Evolutionary conservation across 2,113 vertebrate species (phyloP), one percentile per base, ranked within the genome.

Genomic region (Chunga burmeisteri): DNA sequence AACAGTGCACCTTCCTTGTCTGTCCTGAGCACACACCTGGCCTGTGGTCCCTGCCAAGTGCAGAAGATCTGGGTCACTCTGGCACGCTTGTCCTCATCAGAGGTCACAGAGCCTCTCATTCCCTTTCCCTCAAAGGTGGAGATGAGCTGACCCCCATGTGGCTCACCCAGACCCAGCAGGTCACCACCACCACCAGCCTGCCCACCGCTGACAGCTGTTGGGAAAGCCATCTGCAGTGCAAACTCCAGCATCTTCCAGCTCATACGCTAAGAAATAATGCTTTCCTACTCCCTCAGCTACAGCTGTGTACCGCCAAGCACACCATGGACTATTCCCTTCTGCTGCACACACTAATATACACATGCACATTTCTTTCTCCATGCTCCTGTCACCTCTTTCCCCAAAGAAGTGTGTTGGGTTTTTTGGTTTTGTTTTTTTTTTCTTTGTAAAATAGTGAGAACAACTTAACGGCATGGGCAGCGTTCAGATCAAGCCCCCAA

Each of bases 61-160:
- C 6, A 29, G 26, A 27, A 73, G 11, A 52, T 36, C 11, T 56
- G 17, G 11, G 12, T 72, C 42, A 9, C 18, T 29, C 38, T 40
- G 13, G 38, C 10, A 65, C 0, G 0, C 5, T 50, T 58, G 12
- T 40, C 15, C 29, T 88, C 4, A 1, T 61, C 38, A 75, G 29
- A 77, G 42, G 26, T 55, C 0, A 0, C 1, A 0, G 11, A 47
- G 19, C 6, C 11, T 59, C 40, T 72, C 5, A 1, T 62, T 73
- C 19, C 13, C 40, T 81, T 75, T 65, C 11, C 17, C 42, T 42
- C 68, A 81, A 88, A 84, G 10, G 11, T 62, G 38, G 20, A 79
- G 16, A 14, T 36, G 25, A 93, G 18, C 5, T 13, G 46, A 78
- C 19, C 12, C 58, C 8, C 7, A 4, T 3, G 14, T 25, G 21